Conservation (phyloP, 23 tunicate species). For the Trididemnum miniatum region DNA sequence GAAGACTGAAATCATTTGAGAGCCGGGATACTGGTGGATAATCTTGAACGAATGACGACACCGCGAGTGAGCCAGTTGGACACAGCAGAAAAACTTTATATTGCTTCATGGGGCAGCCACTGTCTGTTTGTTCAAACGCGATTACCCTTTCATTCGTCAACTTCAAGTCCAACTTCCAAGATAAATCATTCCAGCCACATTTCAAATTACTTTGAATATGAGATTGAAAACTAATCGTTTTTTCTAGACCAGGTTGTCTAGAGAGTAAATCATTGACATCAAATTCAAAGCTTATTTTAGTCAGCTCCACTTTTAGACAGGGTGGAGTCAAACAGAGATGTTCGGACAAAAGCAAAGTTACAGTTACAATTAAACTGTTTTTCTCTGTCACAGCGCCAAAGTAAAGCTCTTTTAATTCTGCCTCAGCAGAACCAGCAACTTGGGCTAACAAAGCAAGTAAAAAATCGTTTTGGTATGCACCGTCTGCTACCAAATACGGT, state of each 20-base stretch:
- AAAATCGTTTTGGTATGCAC: not conserved
- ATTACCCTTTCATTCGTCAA: constrained; percentile 6
- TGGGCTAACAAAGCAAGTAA: not conserved
- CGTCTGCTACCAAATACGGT: constrained; percentile 3
- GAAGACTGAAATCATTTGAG: not conserved
- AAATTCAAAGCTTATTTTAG: not conserved
- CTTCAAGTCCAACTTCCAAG: constrained; percentile 5
- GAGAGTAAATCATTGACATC: not conserved
- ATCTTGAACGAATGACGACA: not conserved
- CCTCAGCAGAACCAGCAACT: not conserved
- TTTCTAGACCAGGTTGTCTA: not conserved
- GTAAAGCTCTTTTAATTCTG: not conserved
- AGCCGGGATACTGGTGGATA: not conserved
- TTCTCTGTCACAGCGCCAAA: not conserved
- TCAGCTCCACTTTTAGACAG: not conserved
- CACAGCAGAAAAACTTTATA: not conserved
- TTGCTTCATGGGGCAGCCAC: not conserved
- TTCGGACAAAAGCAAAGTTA: not conserved
- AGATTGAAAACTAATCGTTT: not conserved
- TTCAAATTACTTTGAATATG: not conserved
- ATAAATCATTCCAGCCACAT: constrained; percentile 14
- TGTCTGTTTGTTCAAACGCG: not conserved
- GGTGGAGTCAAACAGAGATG: not conserved
- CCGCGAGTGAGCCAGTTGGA: not conserved
- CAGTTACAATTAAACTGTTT: not conserved